phyloP scores from a whole-genome alignment of 2,888 invertebrate species.

The Ophion obscuratus region DNA sequence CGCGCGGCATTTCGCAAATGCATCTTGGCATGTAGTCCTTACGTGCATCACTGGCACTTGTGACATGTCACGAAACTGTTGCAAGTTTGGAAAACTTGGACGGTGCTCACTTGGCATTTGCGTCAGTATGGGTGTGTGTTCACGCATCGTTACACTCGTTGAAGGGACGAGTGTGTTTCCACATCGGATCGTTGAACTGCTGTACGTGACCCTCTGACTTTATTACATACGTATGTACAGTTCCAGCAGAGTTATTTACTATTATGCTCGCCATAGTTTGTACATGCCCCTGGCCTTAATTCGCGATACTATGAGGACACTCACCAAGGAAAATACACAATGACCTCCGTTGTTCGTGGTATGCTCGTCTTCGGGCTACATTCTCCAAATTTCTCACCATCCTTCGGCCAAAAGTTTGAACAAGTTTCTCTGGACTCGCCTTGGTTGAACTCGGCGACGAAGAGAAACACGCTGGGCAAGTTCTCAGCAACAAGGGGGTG shows the following conservation, averaged over 20 bases:
- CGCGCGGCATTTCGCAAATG: slow-evolving; percentile 18
- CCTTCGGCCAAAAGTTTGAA: slow-evolving; percentile 19
- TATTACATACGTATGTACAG: slow-evolving; percentile 18
- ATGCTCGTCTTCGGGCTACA: slow-evolving; percentile 29
- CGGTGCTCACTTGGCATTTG: neutral
- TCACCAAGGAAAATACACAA: slow-evolving; percentile 45
- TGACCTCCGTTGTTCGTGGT: slow-evolving; percentile 39
- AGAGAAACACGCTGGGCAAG: neutral
- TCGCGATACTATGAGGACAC: slow-evolving; percentile 11
- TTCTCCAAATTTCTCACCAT: slow-evolving; percentile 32
- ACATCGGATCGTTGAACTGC: slow-evolving; percentile 20
- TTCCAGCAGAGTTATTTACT: slow-evolving; percentile 38
- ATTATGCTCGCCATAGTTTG: slow-evolving; percentile 33
- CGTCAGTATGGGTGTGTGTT: slow-evolving; percentile 9
- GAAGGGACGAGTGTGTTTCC: slow-evolving; percentile 9
- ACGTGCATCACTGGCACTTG: slow-evolving; percentile 35
- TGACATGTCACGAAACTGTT: slow-evolving; percentile 46
- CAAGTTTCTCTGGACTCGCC: slow-evolving; percentile 10
- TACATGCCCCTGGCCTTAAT: slow-evolving; percentile 41
- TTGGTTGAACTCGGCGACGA: slow-evolving; percentile 1
- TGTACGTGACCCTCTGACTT: slow-evolving; percentile 39
- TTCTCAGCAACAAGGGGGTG: neutral
- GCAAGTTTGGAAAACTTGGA: slow-evolving; percentile 36
- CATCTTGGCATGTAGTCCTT: slow-evolving; percentile 14
- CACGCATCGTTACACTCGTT: neutral